Conservation (phyloP, 2,797 vertebrate species). For the Otolemur crassicaudatus region DNA sequence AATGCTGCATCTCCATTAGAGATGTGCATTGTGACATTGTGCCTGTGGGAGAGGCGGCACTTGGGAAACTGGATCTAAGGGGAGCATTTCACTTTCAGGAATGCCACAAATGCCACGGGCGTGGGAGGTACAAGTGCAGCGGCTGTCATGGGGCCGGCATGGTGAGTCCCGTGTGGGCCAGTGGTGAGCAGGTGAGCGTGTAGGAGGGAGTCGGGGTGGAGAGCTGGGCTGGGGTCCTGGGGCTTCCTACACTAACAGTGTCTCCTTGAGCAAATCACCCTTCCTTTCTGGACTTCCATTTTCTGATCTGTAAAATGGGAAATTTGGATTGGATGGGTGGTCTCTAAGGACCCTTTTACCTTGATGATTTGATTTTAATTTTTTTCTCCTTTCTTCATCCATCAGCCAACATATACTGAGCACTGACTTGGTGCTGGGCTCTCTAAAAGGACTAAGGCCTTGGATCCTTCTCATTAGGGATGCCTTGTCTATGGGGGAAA, state of each 20-base stretch:
- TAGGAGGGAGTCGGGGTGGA: rapidly evolving
- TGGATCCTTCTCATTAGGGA: background rate
- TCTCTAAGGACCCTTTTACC: background rate
- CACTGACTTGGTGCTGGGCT: background rate
- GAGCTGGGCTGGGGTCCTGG: background rate
- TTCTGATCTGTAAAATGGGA: conserved; percentile 22
- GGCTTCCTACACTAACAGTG: background rate
- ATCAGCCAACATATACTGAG: background rate
- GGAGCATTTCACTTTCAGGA: conserved; percentile 68
- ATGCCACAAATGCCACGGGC: conserved; percentile 89
- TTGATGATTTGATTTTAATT: background rate
- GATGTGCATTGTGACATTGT: background rate
- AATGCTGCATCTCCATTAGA: rapidly evolving
- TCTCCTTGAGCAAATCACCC: background rate
- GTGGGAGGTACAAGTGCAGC: conserved; percentile 85
- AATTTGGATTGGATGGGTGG: rapidly evolving
- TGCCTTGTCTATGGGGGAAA: background rate
- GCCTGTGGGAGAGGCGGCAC: background rate
- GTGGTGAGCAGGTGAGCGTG: background rate
- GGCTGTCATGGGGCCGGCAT: conserved; percentile 84
- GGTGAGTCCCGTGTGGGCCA: conserved; percentile 82
- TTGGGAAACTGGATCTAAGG: background rate
- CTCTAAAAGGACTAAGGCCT: background rate
- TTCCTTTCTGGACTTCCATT: background rate
- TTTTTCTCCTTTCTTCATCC: background rate